These are phyloP conservation scores for Protonemura montana DNA, from an alignment of 2,888 invertebrate species.

Conservation along the genomic window DNA sequence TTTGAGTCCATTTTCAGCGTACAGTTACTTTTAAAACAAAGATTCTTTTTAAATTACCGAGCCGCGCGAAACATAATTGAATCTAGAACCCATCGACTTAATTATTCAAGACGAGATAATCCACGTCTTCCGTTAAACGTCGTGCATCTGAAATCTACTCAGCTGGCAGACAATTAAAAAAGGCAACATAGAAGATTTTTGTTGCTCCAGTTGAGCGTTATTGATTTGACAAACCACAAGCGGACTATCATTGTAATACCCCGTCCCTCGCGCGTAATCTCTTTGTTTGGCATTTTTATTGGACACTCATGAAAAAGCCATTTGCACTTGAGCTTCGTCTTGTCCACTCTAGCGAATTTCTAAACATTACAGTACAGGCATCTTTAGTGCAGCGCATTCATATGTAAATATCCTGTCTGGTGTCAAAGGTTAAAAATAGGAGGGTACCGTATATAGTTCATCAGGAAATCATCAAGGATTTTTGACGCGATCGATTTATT, in stretches of 20 bases:
- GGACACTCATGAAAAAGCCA: neutral
- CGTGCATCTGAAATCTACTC: neutral
- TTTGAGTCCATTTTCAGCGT: no score
- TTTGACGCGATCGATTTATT: neutral
- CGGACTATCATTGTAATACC: neutral
- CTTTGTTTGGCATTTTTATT: neutral
- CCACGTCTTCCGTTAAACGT: neutral
- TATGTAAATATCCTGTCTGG: constrained; percentile 13
- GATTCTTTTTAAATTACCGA: no score
- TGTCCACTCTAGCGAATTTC: neutral
- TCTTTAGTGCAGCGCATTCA: neutral
- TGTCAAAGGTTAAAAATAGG: constrained; percentile 23
- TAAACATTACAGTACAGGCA: neutral
- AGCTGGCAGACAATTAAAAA: neutral
- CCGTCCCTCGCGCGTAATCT: neutral
- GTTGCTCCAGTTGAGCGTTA: neutral
- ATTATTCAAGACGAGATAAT: neutral
- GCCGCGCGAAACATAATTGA: neutral
- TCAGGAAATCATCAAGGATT: constrained; percentile 27
- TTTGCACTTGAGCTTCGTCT: neutral
- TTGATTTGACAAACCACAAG: neutral
- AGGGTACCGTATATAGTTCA: neutral
- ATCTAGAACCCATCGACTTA: neutral
- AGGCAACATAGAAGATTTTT: neutral
- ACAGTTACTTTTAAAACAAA: no score